Conservation (phyloP, 2,113 vertebrate genomes). For the Sylvilagus bachmani region DNA sequence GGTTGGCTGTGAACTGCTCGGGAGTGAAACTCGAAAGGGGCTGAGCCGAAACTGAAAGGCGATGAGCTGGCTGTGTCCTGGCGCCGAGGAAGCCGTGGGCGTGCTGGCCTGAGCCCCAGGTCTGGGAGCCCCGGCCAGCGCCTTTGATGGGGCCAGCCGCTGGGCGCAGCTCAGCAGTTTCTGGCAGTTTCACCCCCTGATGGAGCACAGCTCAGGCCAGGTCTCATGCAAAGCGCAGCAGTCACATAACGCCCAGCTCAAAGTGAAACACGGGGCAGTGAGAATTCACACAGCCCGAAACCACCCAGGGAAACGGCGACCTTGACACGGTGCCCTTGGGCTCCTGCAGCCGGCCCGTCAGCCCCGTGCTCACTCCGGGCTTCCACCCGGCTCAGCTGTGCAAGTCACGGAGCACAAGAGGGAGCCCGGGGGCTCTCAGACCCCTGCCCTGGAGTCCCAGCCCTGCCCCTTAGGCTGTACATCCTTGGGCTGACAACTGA, state of each 20-base stretch:
- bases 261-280: slow-evolving; percentile 74
- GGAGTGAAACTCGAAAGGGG: slow-evolving; percentile 64
- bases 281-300: slow-evolving; percentile 81
- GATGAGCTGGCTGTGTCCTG: slow-evolving; percentile 34
- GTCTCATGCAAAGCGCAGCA: slow-evolving; percentile 31
- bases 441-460: neutral
- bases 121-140: slow-evolving; percentile 56
- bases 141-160: slow-evolving; percentile 65
- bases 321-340: neutral
- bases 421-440: neutral
- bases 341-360: neutral
- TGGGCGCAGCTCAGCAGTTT: slow-evolving; percentile 69
- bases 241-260: slow-evolving; percentile 74
- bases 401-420: neutral
- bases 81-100: slow-evolving; percentile 72
- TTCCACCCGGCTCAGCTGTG: too few species aligned
- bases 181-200: slow-evolving; percentile 40
- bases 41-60: slow-evolving; percentile 65
- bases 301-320: neutral
- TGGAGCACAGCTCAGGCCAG: slow-evolving; percentile 7
- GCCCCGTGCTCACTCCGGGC: rapidly evolving
- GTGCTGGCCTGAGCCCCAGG: slow-evolving; percentile 37
- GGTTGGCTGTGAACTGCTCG: slow-evolving; percentile 61
- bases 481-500: rapidly evolving
- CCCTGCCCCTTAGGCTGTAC: rapidly evolving